A percentile compares a stretch with the other conserved stretches of the same genome.
These are phyloP conservation scores for Lagopus muta DNA, from an alignment of 2,113 vertebrate species.

Conservation along the genomic window DNA sequence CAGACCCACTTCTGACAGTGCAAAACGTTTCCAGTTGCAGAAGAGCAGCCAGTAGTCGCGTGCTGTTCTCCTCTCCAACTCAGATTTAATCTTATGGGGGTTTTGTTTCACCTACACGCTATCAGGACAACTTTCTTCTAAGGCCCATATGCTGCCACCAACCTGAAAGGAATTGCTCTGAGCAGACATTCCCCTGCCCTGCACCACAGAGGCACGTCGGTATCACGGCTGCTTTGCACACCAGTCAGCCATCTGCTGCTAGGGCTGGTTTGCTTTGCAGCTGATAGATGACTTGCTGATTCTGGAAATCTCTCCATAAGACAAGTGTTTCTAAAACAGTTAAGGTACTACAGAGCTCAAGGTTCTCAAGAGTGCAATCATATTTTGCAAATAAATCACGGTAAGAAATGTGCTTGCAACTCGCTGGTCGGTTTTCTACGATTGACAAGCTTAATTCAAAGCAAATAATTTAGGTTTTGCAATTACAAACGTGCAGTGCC, in stretches of 20 bases:
- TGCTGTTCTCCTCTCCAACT: background rate
- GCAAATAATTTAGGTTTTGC: background rate
- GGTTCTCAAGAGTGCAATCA: slow-evolving; percentile 26
- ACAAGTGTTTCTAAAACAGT: slow-evolving; percentile 59
- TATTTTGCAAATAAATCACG: slow-evolving; percentile 27
- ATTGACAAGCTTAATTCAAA: background rate
- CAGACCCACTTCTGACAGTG: background rate
- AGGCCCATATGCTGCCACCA: background rate
- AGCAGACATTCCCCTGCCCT: background rate
- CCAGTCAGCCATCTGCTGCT: slow-evolving; percentile 11
- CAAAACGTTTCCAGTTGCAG: slow-evolving; percentile 29
- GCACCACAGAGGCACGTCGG: background rate
- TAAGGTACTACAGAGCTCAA: slow-evolving; percentile 31
- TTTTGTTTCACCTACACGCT: background rate
- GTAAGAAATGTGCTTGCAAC: background rate
- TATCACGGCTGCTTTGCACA: background rate
- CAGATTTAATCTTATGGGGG: background rate
- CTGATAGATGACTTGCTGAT: slow-evolving; percentile 29
- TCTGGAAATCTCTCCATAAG: slow-evolving; percentile 47
- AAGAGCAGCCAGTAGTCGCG: slow-evolving; percentile 19
- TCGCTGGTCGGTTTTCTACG: background rate
- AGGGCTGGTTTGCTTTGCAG: slow-evolving; percentile 26
- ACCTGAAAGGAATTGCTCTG: background rate
- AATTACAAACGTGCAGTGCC: background rate
- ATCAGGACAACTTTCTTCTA: background rate